Base-by-base conservation (phyloP, 2,113 vertebrate species). In the Podarcis raffonei region DNA sequence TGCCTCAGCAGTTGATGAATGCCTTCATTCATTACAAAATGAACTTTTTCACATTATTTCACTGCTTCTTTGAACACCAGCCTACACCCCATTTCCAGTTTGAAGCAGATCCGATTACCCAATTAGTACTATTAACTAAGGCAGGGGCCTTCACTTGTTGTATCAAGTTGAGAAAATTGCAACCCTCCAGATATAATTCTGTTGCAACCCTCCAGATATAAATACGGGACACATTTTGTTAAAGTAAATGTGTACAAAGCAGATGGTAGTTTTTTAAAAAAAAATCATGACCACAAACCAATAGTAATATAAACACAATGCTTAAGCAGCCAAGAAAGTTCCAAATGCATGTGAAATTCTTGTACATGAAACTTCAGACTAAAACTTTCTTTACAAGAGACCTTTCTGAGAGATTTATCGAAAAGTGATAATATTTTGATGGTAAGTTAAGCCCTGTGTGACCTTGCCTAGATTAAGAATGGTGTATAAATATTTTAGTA, bases 81-180 rank as follows among this genome's bases (percentile, higher is more conserved):
- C 82, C 88, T 92, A 53, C 48, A 53, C 68, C n/a, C 90, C 84
- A 35, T 92, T 94, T 94, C 91, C 91, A 89, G 42, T 91, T 37
- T 84, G 7, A 35, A 74, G 39, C 53, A 90, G 84, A 94, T 92
- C 91, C 80, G 88, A 87, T 94, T 94, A 94, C 65, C 27, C 81
- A 42, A 15, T 94, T 94, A 92, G 32, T 25, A 69, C 90, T 16
- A n/a, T n/a, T 91, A 5, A 8, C 65, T 87, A 80, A 90, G 23
- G 42, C 2, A 16, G 87, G 30, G 72, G 32, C 87, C 92, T 92
- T 85, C 27, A 89, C 11, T 87, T 82, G 65, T 79, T 90, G 90
- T 87, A 88, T 57, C 66, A 16, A 84, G 62, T 84, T 84, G 76
- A 78, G 0, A 71, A 90, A 81, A 84, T 79, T 89, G 20, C 79